Evolutionary conservation across 1,140 invertebrate genomes (phyloP).

Genomic region (Aporrectodea caliginosa): DNA sequence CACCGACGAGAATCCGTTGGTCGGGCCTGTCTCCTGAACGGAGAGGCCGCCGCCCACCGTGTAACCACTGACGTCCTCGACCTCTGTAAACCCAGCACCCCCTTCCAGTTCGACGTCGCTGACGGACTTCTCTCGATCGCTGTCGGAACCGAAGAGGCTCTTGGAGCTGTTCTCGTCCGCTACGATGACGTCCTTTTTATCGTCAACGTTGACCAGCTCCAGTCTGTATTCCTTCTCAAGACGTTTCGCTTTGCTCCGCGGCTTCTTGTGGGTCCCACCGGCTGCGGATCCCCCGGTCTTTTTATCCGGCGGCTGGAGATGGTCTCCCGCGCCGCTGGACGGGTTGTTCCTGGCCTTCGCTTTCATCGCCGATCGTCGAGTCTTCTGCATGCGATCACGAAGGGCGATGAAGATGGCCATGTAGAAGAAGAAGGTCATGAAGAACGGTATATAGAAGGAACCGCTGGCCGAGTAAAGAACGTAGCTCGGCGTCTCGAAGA

Average conservation of each 20-base stretch:
- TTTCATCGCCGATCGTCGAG: background rate
- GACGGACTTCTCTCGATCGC: background rate
- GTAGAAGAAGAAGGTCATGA: constrained; percentile 95
- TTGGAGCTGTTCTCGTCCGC: background rate
- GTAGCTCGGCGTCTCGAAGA: constrained; percentile 68
- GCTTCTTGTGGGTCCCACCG: background rate
- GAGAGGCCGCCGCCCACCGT: background rate
- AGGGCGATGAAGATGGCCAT: constrained; percentile 83
- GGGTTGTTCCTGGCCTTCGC: background rate
- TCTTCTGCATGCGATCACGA: constrained; percentile 24
- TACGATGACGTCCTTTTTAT: background rate
- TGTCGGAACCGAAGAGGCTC: background rate
- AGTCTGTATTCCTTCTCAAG: background rate
- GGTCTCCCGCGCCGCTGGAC: background rate
- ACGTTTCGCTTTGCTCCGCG: background rate
- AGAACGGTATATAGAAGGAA: constrained; percentile 93
- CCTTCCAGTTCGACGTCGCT: background rate
- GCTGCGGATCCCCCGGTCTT: too few species aligned
- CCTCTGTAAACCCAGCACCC: background rate
- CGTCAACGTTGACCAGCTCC: background rate
- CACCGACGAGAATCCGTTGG: background rate
- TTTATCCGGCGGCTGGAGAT: background rate
- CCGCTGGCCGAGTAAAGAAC: constrained; percentile 92
- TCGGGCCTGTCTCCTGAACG: background rate
- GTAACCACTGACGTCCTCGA: background rate